phyloP scores from a whole-genome alignment of 2,888 invertebrate species.

The Gryllus longicercus region DNA sequence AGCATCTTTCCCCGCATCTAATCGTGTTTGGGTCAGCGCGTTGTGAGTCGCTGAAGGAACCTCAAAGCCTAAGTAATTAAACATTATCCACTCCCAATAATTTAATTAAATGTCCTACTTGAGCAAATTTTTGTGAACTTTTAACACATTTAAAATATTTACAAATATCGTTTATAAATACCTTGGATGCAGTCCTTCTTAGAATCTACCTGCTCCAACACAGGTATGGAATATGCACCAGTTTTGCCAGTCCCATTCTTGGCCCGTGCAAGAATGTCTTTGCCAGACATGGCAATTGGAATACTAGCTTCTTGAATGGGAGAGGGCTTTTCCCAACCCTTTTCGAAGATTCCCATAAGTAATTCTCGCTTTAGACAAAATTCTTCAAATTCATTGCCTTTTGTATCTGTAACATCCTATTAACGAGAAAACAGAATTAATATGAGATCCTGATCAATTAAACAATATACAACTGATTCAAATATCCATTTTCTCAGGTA shows the following conservation, averaged over 20 bases:
- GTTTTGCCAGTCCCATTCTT: slow-evolving; percentile 99
- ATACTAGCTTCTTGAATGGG: slow-evolving; percentile 99
- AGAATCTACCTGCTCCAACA: slow-evolving; percentile 89
- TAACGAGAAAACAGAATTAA: not conserved
- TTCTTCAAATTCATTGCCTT: slow-evolving; percentile 99
- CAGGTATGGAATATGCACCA: slow-evolving; percentile 98
- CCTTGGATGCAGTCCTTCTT: slow-evolving; percentile 86
- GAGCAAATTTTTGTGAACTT: no score
- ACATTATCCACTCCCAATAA: no score
- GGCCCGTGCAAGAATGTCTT: slow-evolving; percentile 96
- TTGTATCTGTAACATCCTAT: slow-evolving; percentile 89
- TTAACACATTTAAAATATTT: no score
- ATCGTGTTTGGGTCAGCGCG: no score
- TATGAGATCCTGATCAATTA: no score
- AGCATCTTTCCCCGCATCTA: no score
- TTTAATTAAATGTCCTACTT: no score
- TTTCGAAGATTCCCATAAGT: slow-evolving; percentile 99
- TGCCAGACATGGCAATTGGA: slow-evolving; percentile 95
- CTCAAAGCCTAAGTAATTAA: no score
- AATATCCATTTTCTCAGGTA: no score
- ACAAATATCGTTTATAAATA: not conserved
- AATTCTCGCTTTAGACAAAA: slow-evolving; percentile 96
- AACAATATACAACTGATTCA: no score
- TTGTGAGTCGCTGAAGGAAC: no score
- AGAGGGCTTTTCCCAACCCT: slow-evolving; percentile 99